These are phyloP conservation scores for Paraescarpia echinospica DNA, from an alignment of 1,140 invertebrate species.

Conservation along the genomic window DNA sequence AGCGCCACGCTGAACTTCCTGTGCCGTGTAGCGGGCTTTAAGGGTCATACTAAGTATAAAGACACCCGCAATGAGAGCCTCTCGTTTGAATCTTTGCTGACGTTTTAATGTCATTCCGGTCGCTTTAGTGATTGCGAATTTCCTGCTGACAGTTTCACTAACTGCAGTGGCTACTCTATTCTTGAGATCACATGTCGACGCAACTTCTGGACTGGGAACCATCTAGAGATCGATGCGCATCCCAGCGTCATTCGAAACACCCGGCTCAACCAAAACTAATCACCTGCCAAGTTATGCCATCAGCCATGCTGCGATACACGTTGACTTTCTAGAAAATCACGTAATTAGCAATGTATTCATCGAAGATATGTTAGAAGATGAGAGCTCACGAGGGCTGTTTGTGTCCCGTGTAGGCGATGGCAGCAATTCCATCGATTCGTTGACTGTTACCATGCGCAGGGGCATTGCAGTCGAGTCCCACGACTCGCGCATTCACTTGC, in stretches of 20 bases:
- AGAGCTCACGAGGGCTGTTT: not conserved
- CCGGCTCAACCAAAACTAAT: not conserved
- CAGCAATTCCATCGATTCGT: not conserved
- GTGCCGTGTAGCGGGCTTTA: not conserved
- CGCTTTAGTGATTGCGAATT: not conserved
- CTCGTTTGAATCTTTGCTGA: not conserved
- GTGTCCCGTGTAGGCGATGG: not conserved
- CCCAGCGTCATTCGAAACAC: not conserved
- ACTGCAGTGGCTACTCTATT: not conserved
- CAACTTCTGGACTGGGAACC: not conserved
- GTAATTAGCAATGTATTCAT: not conserved
- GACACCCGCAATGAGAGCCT: not conserved
- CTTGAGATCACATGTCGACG: not conserved
- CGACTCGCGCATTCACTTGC: not conserved
- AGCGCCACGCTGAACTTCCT: not conserved
- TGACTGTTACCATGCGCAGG: not conserved
- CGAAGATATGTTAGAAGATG: not conserved
- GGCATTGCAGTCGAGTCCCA: not conserved
- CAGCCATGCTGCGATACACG: not conserved
- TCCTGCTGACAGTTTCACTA: not conserved
- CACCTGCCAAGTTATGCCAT: not conserved
- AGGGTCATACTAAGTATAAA: not conserved
- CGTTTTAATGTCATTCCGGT: not conserved
- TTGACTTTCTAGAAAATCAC: not conserved
- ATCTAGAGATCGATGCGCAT: not conserved